These are phyloP conservation scores for Falcunculus frontatus DNA, from an alignment of 2,113 vertebrate species.

Conservation along the genomic window DNA sequence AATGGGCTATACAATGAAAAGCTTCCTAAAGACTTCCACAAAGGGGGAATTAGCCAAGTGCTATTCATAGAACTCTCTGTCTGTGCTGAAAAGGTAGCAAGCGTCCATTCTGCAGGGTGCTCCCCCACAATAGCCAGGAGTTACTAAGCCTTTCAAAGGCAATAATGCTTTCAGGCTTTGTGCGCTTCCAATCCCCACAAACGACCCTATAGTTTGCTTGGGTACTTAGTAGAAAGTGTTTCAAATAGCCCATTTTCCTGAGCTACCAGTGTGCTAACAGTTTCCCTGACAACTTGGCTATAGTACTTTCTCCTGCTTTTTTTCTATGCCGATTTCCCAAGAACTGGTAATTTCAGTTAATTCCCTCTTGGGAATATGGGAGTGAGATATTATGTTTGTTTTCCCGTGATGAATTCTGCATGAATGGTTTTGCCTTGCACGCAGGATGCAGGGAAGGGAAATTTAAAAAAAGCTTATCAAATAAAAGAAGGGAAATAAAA, in stretches of 20 bases:
- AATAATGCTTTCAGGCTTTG: neutral
- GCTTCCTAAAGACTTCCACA: slow-evolving; percentile 29
- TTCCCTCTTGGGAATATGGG: slow-evolving; percentile 1
- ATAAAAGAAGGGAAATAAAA: neutral
- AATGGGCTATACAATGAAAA: slow-evolving; percentile 4
- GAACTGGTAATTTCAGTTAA: slow-evolving; percentile 37
- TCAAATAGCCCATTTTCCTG: slow-evolving; percentile 22
- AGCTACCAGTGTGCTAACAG: neutral
- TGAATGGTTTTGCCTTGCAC: neutral
- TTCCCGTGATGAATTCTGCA: slow-evolving; percentile 33
- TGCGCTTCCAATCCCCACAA: neutral
- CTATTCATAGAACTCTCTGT: neutral
- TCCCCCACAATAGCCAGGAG: neutral
- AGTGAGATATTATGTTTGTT: slow-evolving; percentile 17
- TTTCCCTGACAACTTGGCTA: slow-evolving; percentile 33
- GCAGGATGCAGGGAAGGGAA: neutral
- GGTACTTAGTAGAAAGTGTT: slow-evolving; percentile 24
- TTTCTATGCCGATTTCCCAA: neutral
- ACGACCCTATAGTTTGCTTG: neutral
- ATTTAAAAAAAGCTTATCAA: neutral
- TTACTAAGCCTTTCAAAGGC: neutral
- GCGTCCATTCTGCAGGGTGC: neutral
- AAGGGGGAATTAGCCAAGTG: slow-evolving; percentile 14
- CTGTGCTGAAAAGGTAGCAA: slow-evolving; percentile 1
- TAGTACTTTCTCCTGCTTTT: neutral